phyloP scores from a whole-genome alignment of 1,140 invertebrate genomes.

The Copidosoma floridanum region DNA sequence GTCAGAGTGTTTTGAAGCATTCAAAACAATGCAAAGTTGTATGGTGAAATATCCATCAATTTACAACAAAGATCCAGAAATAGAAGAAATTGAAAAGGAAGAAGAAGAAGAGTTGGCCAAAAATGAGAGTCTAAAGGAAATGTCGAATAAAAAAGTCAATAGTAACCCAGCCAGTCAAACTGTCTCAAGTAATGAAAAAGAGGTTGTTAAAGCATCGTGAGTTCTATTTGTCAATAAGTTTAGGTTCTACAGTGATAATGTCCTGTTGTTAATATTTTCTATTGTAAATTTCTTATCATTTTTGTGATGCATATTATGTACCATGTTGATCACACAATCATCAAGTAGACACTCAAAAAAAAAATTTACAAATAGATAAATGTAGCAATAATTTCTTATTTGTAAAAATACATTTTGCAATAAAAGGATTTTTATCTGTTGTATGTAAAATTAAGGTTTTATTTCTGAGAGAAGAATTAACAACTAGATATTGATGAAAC shows the following conservation, averaged over 20 bases:
- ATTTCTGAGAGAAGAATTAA: too few relatives aligned
- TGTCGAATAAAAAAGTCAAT: neutral
- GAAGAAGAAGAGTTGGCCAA: constrained; percentile 49
- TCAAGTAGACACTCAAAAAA: too few relatives aligned
- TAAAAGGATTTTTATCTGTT: too few relatives aligned
- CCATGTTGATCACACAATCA: neutral
- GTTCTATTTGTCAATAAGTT: constrained; percentile 4
- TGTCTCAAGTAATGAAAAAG: constrained; percentile 18
- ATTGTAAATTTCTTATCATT: neutral
- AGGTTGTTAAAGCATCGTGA: constrained; percentile 21
- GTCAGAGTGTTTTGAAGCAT: constrained; percentile 86
- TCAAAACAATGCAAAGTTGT: constrained; percentile 90
- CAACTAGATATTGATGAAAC: too few relatives aligned
- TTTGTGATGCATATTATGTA: neutral
- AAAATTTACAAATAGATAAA: constrained; percentile 2
- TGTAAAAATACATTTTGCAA: constrained; percentile 6
- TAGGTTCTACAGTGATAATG: constrained; percentile 4
- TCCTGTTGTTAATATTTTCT: neutral
- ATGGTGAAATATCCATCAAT: constrained; percentile 86
- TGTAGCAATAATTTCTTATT: neutral
- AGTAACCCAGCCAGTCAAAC: constrained; percentile 6
- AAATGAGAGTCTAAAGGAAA: neutral
- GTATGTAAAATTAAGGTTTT: too few relatives aligned
- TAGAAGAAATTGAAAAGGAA: constrained; percentile 55
- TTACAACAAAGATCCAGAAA: constrained; percentile 63